A percentile compares a stretch with the other conserved stretches of the same genome.
Conservation (phyloP, 2,888 invertebrate genomes). For the Eupithecia insigniata region DNA sequence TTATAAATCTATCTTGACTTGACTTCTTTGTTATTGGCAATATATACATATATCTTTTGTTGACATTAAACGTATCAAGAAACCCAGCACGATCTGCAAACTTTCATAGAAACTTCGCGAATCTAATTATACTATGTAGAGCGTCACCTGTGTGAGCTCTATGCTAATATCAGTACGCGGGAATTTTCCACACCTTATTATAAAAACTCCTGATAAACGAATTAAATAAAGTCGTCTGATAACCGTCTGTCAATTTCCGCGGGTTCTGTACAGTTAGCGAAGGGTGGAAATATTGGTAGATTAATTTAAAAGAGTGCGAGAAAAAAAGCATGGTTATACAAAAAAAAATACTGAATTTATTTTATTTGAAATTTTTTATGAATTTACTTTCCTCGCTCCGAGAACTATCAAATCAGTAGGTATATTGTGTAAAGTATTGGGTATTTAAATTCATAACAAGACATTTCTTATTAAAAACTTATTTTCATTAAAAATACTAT, state of each 20-base stretch:
- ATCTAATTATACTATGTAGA: slow-evolving; percentile 75
- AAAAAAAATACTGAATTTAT: not conserved
- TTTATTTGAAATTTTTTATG: not conserved
- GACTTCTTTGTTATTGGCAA: too few relatives aligned
- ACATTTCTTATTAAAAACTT: not conserved
- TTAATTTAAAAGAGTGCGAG: slow-evolving; percentile 35
- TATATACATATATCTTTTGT: too few relatives aligned
- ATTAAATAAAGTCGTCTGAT: slow-evolving; percentile 61
- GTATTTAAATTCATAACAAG: not conserved
- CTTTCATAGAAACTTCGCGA: slow-evolving; percentile 71
- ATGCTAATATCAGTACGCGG: slow-evolving; percentile 67
- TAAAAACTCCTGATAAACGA: slow-evolving; percentile 56
- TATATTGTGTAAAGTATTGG: not conserved
- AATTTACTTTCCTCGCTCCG: not conserved
- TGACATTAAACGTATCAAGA: not conserved
- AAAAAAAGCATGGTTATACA: not conserved
- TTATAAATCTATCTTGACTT: not conserved
- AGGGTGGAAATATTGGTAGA: slow-evolving; percentile 65
- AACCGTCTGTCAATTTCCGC: slow-evolving; percentile 79
- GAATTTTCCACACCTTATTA: slow-evolving; percentile 79
- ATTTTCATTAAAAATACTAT: slow-evolving; percentile 31
- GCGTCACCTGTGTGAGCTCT: slow-evolving; percentile 78
- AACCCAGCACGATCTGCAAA: slow-evolving; percentile 66
- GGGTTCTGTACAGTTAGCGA: slow-evolving; percentile 66
- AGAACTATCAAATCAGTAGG: not conserved